These are phyloP conservation scores for Mobula hypostoma DNA, from an alignment of 2,113 vertebrate species.

Conservation along the genomic window DNA sequence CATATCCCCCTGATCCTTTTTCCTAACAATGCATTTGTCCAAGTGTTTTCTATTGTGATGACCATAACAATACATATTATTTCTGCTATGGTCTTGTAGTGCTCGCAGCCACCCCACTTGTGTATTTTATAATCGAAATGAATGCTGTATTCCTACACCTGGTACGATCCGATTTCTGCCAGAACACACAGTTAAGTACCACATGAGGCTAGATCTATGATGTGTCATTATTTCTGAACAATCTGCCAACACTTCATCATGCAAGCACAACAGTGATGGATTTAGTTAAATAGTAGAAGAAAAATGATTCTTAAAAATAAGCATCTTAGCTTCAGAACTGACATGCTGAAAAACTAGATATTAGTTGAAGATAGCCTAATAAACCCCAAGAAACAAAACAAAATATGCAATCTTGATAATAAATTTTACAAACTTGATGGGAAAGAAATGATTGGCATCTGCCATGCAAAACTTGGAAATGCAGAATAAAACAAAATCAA, in stretches of 20 bases:
- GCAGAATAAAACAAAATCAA: background rate
- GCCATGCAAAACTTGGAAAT: background rate
- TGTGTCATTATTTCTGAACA: background rate
- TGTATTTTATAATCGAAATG: background rate
- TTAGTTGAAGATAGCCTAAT: background rate
- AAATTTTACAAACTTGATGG: background rate
- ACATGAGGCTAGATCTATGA: background rate
- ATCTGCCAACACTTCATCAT: background rate
- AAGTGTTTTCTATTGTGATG: too few species aligned
- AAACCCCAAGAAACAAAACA: background rate
- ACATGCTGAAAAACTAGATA: background rate
- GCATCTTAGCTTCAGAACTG: background rate
- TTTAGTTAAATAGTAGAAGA: background rate
- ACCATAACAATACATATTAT: too few species aligned
- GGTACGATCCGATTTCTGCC: background rate
- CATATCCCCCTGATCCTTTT: too few species aligned
- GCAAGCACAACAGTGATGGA: too few species aligned
- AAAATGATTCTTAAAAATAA: too few species aligned
- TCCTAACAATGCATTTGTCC: too few species aligned
- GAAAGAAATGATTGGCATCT: background rate
- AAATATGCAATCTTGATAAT: background rate
- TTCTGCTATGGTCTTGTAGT: too few species aligned
- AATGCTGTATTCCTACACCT: background rate
- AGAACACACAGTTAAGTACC: background rate
- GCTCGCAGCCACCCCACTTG: too few species aligned